Percentiles rank a stretch among this genome's conserved stretches.
Evolutionary conservation across 2,888 invertebrate genomes (phyloP).

Genomic region (Aphrophora alni): DNA sequence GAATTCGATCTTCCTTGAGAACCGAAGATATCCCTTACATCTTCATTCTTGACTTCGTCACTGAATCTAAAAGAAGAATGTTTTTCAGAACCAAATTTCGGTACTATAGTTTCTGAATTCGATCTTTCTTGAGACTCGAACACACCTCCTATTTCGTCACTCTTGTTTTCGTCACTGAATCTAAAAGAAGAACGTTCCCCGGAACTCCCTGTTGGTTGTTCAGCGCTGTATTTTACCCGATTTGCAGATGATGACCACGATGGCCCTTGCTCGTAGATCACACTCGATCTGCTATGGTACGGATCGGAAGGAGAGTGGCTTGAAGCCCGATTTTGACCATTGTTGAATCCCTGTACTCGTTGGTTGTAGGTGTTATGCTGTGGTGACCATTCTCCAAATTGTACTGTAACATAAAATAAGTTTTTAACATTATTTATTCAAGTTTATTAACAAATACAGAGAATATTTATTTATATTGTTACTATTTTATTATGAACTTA

Average conservation of each 20-base stretch:
- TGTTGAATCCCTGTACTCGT: neutral
- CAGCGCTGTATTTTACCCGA: neutral
- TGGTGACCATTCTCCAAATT: neutral
- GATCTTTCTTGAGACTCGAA: neutral
- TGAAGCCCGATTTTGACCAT: neutral
- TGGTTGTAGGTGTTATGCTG: neutral
- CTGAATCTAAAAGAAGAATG: too few species aligned
- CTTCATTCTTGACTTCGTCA: neutral
- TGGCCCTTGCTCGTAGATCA: constrained; percentile 25
- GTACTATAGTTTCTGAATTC: neutral
- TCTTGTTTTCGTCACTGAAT: neutral
- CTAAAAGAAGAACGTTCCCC: neutral
- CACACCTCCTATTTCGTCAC: neutral
- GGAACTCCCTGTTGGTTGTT: neutral
- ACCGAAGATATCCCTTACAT: neutral
- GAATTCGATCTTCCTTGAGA: constrained; percentile 2
- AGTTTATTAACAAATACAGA: too few species aligned
- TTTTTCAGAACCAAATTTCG: too few species aligned
- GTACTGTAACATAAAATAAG: neutral
- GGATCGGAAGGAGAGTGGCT: neutral
- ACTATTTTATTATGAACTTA: too few species aligned
- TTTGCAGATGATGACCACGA: constrained; percentile 26
- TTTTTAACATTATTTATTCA: too few species aligned
- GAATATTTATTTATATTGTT: too few species aligned
- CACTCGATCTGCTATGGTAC: constrained; percentile 18